These are phyloP conservation scores for Myrmecophaga tridactyla DNA, from an alignment of 2,113 vertebrate genomes.

Conservation along the genomic window DNA sequence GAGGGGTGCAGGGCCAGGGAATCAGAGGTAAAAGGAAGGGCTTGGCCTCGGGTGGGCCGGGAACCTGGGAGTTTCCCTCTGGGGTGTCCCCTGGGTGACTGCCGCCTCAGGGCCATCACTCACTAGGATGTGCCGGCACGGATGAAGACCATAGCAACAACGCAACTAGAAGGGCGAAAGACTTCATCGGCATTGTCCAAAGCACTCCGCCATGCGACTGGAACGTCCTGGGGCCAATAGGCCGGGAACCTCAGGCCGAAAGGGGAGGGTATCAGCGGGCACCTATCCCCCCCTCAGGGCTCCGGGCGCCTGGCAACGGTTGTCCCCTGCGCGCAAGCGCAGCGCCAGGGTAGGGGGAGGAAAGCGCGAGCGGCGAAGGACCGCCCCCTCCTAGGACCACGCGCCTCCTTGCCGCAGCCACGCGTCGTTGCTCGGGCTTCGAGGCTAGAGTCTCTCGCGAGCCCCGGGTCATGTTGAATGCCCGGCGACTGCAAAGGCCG, in stretches of 20 bases:
- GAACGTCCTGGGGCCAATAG: constrained; percentile 31
- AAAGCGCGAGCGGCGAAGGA: background rate
- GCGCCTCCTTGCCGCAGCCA: background rate
- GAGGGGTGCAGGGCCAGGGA: background rate
- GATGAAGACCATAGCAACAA: constrained; percentile 57
- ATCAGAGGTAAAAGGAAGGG: too few species aligned
- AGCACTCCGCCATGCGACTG: constrained; percentile 59
- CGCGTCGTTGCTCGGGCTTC: background rate
- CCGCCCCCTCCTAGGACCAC: background rate
- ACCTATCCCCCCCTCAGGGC: background rate
- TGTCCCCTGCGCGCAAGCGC: background rate
- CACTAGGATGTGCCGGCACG: constrained; percentile 8
- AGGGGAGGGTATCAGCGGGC: background rate
- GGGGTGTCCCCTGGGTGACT: background rate
- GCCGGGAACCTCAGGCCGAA: background rate
- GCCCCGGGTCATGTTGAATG: accelerated
- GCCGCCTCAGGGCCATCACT: constrained; percentile 15
- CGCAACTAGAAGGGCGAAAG: constrained; percentile 27
- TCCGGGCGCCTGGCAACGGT: constrained; percentile 1
- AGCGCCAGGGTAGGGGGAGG: background rate
- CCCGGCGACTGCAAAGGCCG: accelerated
- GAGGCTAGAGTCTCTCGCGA: accelerated
- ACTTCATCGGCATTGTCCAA: constrained; percentile 55
- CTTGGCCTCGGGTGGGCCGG: accelerated
- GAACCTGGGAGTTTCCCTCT: background rate